These are phyloP conservation scores for Ophthalmolycus amberensis DNA, from an alignment of 2,113 vertebrate species.

Conservation along the genomic window DNA sequence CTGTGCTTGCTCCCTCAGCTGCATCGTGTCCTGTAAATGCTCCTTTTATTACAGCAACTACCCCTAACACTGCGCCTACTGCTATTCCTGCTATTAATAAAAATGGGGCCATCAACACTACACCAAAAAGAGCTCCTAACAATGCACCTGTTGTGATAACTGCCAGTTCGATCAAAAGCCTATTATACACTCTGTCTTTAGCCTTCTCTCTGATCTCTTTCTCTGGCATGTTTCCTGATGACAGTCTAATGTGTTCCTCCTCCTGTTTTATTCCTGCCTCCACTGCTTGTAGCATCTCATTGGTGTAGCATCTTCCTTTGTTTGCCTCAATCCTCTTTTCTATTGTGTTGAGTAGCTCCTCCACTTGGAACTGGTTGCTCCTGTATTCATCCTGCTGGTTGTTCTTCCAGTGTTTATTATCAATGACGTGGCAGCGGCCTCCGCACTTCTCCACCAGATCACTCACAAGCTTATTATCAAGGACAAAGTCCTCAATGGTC, in stretches of 20 bases:
- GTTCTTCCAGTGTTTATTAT: not conserved
- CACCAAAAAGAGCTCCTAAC: not conserved
- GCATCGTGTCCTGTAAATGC: no score
- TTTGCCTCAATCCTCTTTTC: not conserved
- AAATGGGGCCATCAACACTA: no score
- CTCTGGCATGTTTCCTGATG: not conserved
- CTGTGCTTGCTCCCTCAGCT: no score
- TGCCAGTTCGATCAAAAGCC: not conserved
- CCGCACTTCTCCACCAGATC: not conserved
- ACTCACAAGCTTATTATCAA: not conserved
- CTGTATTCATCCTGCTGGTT: no score
- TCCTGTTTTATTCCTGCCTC: not conserved
- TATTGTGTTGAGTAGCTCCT: not conserved
- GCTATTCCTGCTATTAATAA: no score
- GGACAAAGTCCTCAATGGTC: not conserved
- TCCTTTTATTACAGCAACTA: no score
- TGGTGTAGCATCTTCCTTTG: not conserved
- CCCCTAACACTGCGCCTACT: no score
- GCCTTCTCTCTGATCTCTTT: not conserved
- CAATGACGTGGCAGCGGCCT: not conserved
- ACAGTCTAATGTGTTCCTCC: not conserved
- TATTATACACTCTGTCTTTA: not conserved
- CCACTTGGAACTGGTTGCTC: no score
- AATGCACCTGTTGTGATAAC: not conserved
- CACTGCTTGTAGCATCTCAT: not conserved